Evolutionary conservation across 2,888 invertebrate genomes (phyloP).

Genomic region (Epinotia demarniana): DNA sequence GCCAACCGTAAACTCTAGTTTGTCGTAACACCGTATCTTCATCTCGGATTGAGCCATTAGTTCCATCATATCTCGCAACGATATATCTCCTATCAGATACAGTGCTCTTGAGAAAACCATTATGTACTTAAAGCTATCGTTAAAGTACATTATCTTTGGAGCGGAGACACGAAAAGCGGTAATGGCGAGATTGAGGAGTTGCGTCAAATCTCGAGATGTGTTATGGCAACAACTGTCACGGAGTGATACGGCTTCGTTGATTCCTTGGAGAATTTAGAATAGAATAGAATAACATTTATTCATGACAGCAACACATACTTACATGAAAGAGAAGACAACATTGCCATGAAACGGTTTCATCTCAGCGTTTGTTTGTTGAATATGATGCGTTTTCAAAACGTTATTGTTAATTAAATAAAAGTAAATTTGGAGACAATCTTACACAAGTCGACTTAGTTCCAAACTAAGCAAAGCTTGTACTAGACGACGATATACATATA

Average conservation of each 20-base stretch:
- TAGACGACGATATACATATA: too few species aligned
- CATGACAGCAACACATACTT: too few species aligned
- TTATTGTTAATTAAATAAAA: neutral
- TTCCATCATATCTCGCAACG: constrained; percentile 43
- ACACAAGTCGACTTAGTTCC: too few species aligned
- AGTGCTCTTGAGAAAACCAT: constrained; percentile 45
- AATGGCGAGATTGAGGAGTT: constrained; percentile 27
- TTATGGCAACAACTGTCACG: constrained; percentile 50
- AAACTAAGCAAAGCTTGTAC: too few species aligned
- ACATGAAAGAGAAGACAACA: too few species aligned
- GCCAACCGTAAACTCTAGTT: constrained; percentile 24
- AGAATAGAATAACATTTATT: too few species aligned
- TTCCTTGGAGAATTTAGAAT: neutral
- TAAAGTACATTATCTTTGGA: constrained; percentile 43
- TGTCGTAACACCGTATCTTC: constrained; percentile 38
- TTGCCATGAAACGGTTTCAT: too few species aligned
- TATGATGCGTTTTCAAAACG: neutral
- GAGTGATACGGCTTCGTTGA: constrained; percentile 46
- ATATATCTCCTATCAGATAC: constrained; percentile 42
- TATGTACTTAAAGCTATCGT: constrained; percentile 46
- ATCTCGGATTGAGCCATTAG: constrained; percentile 44
- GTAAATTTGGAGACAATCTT: too few species aligned
- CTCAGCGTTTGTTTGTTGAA: too few species aligned
- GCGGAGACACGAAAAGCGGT: constrained; percentile 43
- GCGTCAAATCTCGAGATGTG: constrained; percentile 46